These are phyloP conservation scores for Ciconia boyciana DNA, from an alignment of 2,113 vertebrate genomes.

Conservation along the genomic window DNA sequence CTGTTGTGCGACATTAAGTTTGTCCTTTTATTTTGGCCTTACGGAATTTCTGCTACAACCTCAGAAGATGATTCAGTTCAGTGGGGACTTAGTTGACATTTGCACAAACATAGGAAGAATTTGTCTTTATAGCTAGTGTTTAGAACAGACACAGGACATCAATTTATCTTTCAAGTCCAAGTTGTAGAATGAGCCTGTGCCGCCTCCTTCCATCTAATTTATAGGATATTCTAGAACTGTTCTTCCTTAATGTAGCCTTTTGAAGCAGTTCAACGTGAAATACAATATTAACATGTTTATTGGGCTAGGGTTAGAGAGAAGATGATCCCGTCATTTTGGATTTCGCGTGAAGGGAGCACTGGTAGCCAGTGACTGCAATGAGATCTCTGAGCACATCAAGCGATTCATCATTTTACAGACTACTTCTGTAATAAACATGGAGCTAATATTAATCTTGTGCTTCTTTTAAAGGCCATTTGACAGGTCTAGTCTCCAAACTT, in stretches of 20 bases:
- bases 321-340: neutral
- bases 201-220: neutral
- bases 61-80: neutral
- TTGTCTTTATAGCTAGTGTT: neutral
- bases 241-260: neutral
- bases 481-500: neutral
- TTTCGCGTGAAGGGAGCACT: accelerated
- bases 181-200: neutral
- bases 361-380: neutral
- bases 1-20: neutral
- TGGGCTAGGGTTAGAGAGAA: neutral
- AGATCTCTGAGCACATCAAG: neutral
- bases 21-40: neutral
- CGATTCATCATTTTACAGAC: neutral
- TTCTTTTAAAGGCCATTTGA: neutral
- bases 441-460: neutral
- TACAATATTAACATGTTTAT: neutral
- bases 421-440: neutral
- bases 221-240: neutral
- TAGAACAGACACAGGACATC: neutral
- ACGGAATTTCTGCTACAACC: neutral
- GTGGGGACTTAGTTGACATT: neutral
- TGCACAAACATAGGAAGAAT: neutral
- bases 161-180: neutral
- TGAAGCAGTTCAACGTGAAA: neutral